These are phyloP conservation scores for Rotaria sp. DNA, from an alignment of 2,888 invertebrate genomes.

Conservation along the genomic window DNA sequence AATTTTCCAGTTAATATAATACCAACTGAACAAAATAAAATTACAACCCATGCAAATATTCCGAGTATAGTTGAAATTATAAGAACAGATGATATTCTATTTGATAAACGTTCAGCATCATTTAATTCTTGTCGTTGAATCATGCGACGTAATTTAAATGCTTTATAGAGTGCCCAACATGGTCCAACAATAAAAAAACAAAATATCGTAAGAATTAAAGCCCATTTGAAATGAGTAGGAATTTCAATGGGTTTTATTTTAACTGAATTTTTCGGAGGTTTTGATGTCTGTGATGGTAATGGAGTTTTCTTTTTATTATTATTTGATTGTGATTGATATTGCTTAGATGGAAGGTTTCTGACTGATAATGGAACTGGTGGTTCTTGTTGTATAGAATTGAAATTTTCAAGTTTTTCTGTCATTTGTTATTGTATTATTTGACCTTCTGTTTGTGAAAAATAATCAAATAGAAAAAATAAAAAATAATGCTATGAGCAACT, in stretches of 20 bases:
- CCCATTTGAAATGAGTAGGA: not conserved
- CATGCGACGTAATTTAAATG: not conserved
- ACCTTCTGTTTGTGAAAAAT: not conserved
- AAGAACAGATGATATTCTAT: not conserved
- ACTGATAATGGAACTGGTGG: not conserved
- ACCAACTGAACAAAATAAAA: constrained; percentile 2
- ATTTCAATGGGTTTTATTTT: not conserved
- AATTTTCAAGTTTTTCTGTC: not conserved
- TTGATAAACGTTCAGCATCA: not conserved
- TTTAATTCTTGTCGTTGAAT: not conserved
- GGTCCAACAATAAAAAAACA: constrained; percentile 9
- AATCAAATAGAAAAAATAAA: not conserved
- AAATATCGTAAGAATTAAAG: not conserved
- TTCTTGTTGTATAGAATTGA: not conserved
- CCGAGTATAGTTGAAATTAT: not conserved
- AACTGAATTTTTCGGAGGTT: not conserved
- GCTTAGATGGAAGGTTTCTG: not conserved
- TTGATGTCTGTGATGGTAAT: not conserved
- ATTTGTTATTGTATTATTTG: not conserved
- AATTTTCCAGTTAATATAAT: not conserved
- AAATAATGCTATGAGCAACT: not conserved
- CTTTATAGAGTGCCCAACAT: not conserved
- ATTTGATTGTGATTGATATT: not conserved
- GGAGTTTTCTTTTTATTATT: not conserved
- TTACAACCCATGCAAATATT: not conserved